Conservation (phyloP, 2,888 invertebrate species). For the Pandemis cinnamomeana region DNA sequence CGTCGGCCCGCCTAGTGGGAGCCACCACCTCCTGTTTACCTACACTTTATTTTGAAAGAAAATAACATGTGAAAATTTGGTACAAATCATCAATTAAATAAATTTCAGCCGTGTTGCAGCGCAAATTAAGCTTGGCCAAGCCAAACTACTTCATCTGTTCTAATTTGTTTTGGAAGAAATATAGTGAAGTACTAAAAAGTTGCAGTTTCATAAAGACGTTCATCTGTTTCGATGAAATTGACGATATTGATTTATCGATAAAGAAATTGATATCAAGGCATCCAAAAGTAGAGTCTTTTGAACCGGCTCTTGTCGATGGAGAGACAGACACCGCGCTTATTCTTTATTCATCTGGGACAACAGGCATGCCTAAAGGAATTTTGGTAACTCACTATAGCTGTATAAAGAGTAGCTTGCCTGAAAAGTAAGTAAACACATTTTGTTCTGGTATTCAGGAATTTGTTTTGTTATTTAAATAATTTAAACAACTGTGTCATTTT, state of each 20-base stretch:
- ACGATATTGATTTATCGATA: background rate
- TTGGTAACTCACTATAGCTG: background rate
- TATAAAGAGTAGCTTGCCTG: background rate
- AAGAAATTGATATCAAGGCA: background rate
- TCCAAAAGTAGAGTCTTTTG: background rate
- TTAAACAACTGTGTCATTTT: background rate
- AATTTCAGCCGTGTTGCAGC: background rate
- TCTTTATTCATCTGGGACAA: background rate
- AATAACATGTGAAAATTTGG: background rate
- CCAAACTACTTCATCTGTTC: background rate
- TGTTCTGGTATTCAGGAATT: no score
- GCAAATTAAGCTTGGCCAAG: background rate
- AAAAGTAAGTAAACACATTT: background rate
- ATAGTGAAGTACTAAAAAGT: background rate
- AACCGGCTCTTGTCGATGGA: background rate
- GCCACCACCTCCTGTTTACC: no score
- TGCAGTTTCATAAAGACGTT: background rate
- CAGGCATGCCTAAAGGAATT: background rate
- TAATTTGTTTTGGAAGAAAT: background rate
- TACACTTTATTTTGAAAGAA: background rate
- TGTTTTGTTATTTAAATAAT: background rate
- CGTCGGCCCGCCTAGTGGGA: no score
- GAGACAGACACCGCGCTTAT: background rate
- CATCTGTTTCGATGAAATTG: slow-evolving; percentile 3
- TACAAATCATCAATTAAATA: background rate